Evolutionary conservation across 2,797 vertebrate species (phyloP), one percentile per base, ranked within the genome.

Genomic region (Miichthys miiuy): DNA sequence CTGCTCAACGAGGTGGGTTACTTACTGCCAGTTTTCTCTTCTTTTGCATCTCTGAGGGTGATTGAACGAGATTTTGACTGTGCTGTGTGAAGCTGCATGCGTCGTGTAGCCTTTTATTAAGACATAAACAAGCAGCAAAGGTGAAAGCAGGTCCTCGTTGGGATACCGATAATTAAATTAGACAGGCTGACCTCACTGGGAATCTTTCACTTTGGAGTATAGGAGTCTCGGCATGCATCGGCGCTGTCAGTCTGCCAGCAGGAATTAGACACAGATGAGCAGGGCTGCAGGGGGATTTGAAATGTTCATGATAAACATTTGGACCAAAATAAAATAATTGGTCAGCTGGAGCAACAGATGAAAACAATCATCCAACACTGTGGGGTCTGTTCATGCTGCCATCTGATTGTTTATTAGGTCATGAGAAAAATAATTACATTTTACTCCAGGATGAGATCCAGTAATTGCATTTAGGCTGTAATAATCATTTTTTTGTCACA

Each of bases 1-100:
- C 92, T 96, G 87, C 92, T 96, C 27, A 95, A 95, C 72, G 93
- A 96, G 94, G 95, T 95, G 87, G 92, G 88, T 92, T 62, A 30
- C 63, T 92, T 64, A 30, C 63, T 68, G 52, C 79, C 77, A 44
- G 48, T 42, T 88, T 1, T 44, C 42, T 76, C 47, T 44, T 80
- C 11, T 65, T 56, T 52, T 17, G 41, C 4, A 3, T 46, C 21
- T 66, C 12, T 68, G 30, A 27, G 20, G 27, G 21, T 23, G n/a
- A 34, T 11, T 23, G 48, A 12, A 46, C 46, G 44, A 58, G 66
- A 30, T 46, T 54, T 25, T 21, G 60, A 23, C 10, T 5, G 64
- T 48, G 48, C 42, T 25, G 44, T 18, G 11, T 50, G 52, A 11
- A 47, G 42, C 44, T 71, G 68, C 56, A 21, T 12, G 65, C 66